Evolutionary conservation across 2,113 vertebrate genomes (phyloP).

Genomic region (Haemorhous mexicanus): DNA sequence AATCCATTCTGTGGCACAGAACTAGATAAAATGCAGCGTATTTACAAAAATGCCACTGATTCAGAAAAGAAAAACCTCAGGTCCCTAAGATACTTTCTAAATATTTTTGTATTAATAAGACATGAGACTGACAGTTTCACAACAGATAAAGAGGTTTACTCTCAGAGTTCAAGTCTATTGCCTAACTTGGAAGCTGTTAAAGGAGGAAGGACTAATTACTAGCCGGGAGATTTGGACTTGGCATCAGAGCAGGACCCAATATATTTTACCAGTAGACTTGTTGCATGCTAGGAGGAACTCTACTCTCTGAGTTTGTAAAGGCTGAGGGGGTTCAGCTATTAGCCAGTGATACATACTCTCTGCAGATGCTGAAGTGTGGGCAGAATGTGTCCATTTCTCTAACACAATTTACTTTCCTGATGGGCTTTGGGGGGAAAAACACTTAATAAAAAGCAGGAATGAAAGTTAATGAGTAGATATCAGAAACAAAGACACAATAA

Average conservation of each 20-base stretch:
- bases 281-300: not conserved
- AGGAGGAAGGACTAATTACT: not conserved
- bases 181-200: not conserved
- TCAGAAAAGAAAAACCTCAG: not conserved
- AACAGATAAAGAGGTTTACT: not conserved
- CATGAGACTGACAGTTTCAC: not conserved
- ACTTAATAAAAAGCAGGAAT: not conserved
- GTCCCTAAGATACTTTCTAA: not conserved
- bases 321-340: not conserved
- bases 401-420: not conserved
- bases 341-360: not conserved
- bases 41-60: not conserved
- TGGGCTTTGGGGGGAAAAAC: not conserved
- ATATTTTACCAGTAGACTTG: not conserved
- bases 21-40: not conserved
- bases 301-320: not conserved
- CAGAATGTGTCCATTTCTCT: not conserved
- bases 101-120: not conserved
- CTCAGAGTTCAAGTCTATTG: not conserved
- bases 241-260: not conserved
- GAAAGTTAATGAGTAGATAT: not conserved
- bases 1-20: fast-evolving
- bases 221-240: not conserved
- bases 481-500: not conserved
- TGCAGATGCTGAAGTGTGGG: not conserved